Base-by-base conservation (phyloP, 1,140 invertebrate species). In the Bicyclus anynana region DNA sequence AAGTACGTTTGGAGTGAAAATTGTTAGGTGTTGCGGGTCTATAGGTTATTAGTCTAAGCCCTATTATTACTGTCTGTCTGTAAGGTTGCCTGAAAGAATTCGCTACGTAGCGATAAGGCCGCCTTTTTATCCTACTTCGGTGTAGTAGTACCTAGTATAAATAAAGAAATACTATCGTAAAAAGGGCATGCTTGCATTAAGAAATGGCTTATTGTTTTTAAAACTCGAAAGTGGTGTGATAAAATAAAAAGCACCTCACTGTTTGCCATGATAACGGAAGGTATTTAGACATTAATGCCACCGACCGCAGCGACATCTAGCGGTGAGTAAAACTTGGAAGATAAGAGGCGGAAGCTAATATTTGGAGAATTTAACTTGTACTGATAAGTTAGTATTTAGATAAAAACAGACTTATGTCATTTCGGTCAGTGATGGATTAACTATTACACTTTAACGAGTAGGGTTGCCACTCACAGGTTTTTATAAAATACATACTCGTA, bases 351-450 rank as follows among this genome's bases (percentile, higher is more conserved):
- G 80, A 67, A 78, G 77, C 65, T 76, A 83, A 83, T 83, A 85
- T 83, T 83, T 83, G 68, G 67, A 68, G 73, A 74, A 74, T 79
- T 80, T 67, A 71, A 77, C 66, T 68, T 50, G 59, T 40, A 58
- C 38, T 71, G 67, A 78, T 67, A 68, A 71, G 44, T 47, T 27
- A 60, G 42, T 68, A 69, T 74, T 77, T 71, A 75, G 72, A 75
- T 73, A 78, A 71, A 69, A 53, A 33, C 54, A 33, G 35, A 20
- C 35, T 64, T 59, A 50, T 57, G 58, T 55, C 65, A 62, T 51
- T 59, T 47, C 56, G 62, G 59, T 56, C 59, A 55, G 55, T 51
- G 46, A 51, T 23, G 51, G 44, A 62, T 54, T 62, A 62, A 53
- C 37, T 49, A 49, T 54, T 27, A 17, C 33, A 27, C 2, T 14